Evolutionary conservation across 2,888 invertebrate species (phyloP).

Genomic region (Quadroppia sp.): DNA sequence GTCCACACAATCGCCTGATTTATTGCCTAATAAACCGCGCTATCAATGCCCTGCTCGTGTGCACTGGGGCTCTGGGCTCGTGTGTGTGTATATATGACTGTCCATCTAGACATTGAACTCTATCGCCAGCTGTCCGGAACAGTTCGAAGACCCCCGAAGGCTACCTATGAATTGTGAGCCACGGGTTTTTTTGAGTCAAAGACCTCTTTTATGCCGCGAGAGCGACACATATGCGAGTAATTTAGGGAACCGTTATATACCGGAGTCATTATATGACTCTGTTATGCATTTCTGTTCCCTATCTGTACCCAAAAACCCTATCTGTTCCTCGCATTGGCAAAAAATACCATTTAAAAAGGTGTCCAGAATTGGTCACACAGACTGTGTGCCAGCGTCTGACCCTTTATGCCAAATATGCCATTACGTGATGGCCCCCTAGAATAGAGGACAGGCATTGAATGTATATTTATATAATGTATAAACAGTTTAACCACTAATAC

Average conservation of each 20-base stretch:
- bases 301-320: neutral
- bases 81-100: no score
- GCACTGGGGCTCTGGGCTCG: no score
- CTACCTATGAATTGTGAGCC: slow-evolving; percentile 24
- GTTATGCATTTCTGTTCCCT: neutral
- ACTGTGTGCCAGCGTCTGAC: neutral
- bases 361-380: neutral
- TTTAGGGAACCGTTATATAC: slow-evolving; percentile 22
- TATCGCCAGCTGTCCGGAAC: slow-evolving; percentile 21
- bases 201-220: slow-evolving; percentile 28
- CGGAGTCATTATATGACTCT: neutral
- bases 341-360: neutral
- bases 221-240: slow-evolving; percentile 23
- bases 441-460: neutral
- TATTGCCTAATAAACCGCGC: slow-evolving; percentile 28
- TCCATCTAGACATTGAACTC: neutral
- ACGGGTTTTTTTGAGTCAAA: neutral
- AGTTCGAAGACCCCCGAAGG: slow-evolving; percentile 25
- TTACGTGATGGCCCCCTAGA: neutral
- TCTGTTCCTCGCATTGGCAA: neutral
- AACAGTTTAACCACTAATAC: slow-evolving; percentile 30
- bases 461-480: no score
- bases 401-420: neutral
- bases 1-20: slow-evolving; percentile 13
- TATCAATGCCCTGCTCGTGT: slow-evolving; percentile 18